Percentiles rank a stretch among this genome's conserved stretches.
Evolutionary conservation across 2,113 vertebrate species (phyloP).

Genomic region (Nothocercus julius): DNA sequence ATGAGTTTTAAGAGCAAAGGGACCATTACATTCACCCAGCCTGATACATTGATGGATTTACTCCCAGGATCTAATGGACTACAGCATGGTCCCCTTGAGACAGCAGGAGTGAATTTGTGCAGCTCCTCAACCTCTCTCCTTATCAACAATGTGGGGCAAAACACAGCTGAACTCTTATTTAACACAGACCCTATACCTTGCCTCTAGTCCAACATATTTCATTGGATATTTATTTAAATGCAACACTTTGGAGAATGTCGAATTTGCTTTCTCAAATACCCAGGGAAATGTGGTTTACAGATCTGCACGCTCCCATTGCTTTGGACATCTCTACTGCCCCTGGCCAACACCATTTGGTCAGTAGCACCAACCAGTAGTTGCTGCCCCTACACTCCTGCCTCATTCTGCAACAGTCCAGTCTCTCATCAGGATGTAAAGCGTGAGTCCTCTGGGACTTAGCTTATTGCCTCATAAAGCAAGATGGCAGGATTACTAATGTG

Average conservation of each 20-base stretch:
- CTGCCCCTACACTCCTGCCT: not conserved
- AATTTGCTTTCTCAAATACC: not conserved
- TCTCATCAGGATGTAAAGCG: not conserved
- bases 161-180: not conserved
- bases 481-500: constrained; percentile 53
- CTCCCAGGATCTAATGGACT: constrained; percentile 14
- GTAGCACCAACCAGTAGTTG: not conserved
- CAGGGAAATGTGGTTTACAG: not conserved
- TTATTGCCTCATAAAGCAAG: constrained; percentile 56
- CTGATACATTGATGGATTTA: constrained; percentile 35
- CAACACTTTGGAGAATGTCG: not conserved
- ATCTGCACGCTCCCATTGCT: not conserved
- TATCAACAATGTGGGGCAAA: not conserved
- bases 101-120: not conserved
- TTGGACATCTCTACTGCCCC: not conserved
- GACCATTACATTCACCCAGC: not conserved
- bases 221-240: not conserved
- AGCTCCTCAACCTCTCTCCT: constrained; percentile 3
- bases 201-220: not conserved
- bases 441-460: constrained; percentile 1
- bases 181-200: not conserved
- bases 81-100: not conserved
- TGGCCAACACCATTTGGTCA: not conserved
- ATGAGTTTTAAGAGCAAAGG: constrained; percentile 23
- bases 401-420: not conserved